Evolutionary conservation across 1,140 invertebrate genomes (phyloP), one percentile per base, ranked within the genome.

Genomic region (Lasioglossum baleicum): DNA sequence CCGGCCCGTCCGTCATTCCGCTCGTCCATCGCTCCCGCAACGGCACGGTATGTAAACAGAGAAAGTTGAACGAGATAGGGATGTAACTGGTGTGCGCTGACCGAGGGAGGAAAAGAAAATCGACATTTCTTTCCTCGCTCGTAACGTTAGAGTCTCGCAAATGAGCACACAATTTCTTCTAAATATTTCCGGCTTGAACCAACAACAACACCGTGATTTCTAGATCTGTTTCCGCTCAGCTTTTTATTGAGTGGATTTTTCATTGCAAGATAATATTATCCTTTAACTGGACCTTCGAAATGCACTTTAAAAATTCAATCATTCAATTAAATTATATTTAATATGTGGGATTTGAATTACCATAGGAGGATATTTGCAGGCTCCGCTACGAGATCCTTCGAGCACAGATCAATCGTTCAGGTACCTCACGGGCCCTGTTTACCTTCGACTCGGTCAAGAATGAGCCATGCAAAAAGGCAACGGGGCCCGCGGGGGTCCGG

Each of bases 31-130:
- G 65, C 79, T 88, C 83, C 84, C 81, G 82, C 68, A 82, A 82
- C 81, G 83, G 87, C 82, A 82, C 85, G 81, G 76, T 91, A 84
- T 81, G 87, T 90, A 90, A 91, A 91, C 88, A 90, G 82, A 83
- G 86, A 83, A 84, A 81, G 80, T 82, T 86, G 82, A 81, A 84
- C 82, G 76, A 79, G 82, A 87, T 88, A 83, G 78, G 81, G 84
- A 85, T 82, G 67, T 76, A 81, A 77, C 80, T 69, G 81, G 71
- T 77, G 73, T 83, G 77, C 35, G 35, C 72, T 48, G 67, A 72
- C 74, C 63, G 48, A 42, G 58, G 61, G 10, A 65, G 31, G 26
- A 31, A 79, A 77, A 83, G 76, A 81, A 85, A 83, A 78, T 81
- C 35, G 35, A 35, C 35, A 35, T 5, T 35, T 35, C 35, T 35